phyloP scores from a whole-genome alignment of 2,888 invertebrate species.

The Drosophila tripunctata region DNA sequence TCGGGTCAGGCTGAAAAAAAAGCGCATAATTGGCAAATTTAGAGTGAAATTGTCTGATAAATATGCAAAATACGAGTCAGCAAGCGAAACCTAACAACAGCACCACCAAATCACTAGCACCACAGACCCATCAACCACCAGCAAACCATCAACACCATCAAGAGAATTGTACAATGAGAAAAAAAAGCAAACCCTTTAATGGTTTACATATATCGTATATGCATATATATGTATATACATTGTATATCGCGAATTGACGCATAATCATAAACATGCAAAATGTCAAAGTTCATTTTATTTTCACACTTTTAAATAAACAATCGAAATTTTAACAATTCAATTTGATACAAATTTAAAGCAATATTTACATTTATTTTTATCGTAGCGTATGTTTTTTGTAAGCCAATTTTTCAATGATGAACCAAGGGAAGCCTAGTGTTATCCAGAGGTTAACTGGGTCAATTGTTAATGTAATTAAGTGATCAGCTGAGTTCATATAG shows the following conservation, averaged over 20 bases:
- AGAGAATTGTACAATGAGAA: too few relatives aligned
- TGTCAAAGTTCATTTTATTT: conserved; percentile 21
- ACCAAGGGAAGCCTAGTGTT: too few relatives aligned
- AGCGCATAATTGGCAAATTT: conserved; percentile 78
- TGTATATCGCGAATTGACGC: conserved; percentile 12
- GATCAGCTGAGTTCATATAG: too few relatives aligned
- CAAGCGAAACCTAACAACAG: conserved; percentile 8
- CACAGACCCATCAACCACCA: neutral
- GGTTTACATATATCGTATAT: neutral
- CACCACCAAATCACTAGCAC: neutral
- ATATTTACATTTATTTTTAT: neutral
- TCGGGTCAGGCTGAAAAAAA: conserved; percentile 72
- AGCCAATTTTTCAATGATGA: too few relatives aligned
- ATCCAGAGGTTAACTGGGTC: too few relatives aligned
- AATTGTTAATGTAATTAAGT: too few relatives aligned
- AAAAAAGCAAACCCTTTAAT: conserved; percentile 2
- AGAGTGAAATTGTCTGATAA: conserved; percentile 74
- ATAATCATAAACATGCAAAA: neutral
- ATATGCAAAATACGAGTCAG: conserved; percentile 60
- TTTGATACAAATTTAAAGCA: neutral
- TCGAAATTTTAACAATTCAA: neutral
- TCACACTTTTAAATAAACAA: neutral
- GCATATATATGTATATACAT: too few relatives aligned
- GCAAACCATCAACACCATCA: neutral
- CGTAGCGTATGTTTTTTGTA: too few relatives aligned